Conservation (phyloP, 2,797 vertebrate genomes). For the Toxotes lorentzi region DNA sequence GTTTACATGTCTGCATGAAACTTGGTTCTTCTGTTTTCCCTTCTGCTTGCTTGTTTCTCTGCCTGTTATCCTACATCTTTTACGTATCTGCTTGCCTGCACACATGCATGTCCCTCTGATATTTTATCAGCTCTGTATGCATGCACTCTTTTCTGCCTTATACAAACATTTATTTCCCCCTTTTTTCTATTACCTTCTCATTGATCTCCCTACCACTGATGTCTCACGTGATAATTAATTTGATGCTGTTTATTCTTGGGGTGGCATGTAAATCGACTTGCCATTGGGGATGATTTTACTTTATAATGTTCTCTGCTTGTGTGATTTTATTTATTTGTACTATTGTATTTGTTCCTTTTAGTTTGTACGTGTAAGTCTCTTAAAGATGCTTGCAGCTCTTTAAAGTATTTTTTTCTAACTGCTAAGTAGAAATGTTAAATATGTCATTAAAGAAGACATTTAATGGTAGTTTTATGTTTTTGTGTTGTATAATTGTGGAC, state of each 20-base stretch:
- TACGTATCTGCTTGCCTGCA: conserved; percentile 2
- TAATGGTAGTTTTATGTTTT: neutral
- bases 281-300: neutral
- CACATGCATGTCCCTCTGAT: neutral
- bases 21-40: conserved; percentile 11
- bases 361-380: neutral
- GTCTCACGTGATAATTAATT: conserved; percentile 3
- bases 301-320: neutral
- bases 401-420: neutral
- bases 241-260: conserved; percentile 7
- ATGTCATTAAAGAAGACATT: neutral
- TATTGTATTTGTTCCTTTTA: neutral
- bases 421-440: neutral
- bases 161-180: neutral
- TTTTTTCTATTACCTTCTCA: neutral
- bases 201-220: neutral
- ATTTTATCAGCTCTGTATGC: conserved; percentile 1
- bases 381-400: neutral
- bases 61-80: neutral
- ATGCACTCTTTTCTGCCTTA: neutral
- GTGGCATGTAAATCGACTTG: conserved; percentile 1
- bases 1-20: conserved; percentile 27
- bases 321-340: neutral
- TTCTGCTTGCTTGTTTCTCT: conserved; percentile 3
- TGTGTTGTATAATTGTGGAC: neutral